These are phyloP conservation scores for Astyanax mexicanus DNA, from an alignment of 2,797 vertebrate genomes.

Conservation along the genomic window DNA sequence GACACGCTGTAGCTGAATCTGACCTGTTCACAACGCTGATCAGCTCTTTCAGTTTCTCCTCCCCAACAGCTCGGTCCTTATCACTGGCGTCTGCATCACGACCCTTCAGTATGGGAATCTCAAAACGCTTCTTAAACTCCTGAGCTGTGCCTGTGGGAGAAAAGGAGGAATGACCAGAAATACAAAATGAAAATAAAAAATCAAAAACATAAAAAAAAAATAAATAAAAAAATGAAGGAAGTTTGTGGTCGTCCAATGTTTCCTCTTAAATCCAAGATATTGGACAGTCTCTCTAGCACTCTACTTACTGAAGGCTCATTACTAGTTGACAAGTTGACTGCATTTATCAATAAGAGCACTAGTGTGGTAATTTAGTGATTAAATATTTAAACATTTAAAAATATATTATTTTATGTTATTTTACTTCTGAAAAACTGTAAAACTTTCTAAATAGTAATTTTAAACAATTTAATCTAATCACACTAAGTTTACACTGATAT, in stretches of 20 bases:
- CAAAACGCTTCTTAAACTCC: slow-evolving; percentile 96
- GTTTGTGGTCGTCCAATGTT: no score
- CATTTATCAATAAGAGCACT: no score
- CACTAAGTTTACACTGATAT: no score
- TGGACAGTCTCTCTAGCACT: no score
- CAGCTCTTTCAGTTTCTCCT: slow-evolving; percentile 92
- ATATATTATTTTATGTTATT: no score
- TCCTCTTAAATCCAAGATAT: no score
- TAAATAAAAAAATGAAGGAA: no score
- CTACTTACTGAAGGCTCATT: no score
- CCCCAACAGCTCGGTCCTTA: slow-evolving; percentile 84
- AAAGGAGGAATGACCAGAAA: background rate
- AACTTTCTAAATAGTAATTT: background rate
- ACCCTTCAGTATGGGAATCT: slow-evolving; percentile 94
- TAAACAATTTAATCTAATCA: background rate
- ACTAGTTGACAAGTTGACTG: no score
- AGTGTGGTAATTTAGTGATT: no score
- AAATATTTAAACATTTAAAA: no score
- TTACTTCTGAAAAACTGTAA: background rate
- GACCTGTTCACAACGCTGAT: slow-evolving; percentile 94
- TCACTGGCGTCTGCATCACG: slow-evolving; percentile 92
- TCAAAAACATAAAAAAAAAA: no score
- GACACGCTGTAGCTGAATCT: background rate
- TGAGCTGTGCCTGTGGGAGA: slow-evolving; percentile 87
- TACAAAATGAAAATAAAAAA: background rate